Conservation (phyloP, 2,113 vertebrate genomes). For the Trachemys scripta region DNA sequence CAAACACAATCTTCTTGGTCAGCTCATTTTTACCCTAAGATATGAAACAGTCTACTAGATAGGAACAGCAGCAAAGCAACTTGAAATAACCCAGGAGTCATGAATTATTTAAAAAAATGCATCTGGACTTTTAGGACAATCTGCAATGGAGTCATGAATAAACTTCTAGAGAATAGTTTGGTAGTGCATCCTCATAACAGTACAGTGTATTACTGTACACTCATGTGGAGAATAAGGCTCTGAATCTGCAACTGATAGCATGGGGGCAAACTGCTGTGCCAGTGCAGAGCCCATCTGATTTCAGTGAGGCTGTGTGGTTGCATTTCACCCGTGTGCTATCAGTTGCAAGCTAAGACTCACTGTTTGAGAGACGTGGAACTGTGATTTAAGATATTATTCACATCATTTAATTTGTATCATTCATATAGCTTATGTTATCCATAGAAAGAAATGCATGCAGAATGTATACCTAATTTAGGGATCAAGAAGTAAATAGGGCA, state of each 20-base stretch:
- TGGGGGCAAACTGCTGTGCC: background rate
- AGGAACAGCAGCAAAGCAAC: background rate
- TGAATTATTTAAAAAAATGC: background rate
- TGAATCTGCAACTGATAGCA: accelerated
- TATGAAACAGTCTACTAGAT: background rate
- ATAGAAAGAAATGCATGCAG: background rate
- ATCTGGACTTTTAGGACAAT: background rate
- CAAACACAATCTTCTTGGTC: background rate
- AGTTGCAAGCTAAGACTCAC: background rate
- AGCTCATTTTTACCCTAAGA: background rate
- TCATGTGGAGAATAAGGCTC: background rate
- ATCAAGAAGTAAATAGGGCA: conserved; percentile 12
- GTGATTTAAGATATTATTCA: background rate
- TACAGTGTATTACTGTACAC: background rate
- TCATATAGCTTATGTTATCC: background rate
- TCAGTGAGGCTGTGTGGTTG: background rate
- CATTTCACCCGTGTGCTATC: background rate
- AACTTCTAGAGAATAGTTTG: background rate
- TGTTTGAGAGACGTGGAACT: background rate
- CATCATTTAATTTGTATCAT: background rate
- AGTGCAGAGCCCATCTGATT: background rate
- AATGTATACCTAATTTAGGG: background rate
- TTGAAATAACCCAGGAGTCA: background rate
- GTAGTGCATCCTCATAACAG: background rate
- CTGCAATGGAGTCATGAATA: background rate